Base-by-base conservation (phyloP, 2,797 vertebrate genomes). In the Malurus splendens region DNA sequence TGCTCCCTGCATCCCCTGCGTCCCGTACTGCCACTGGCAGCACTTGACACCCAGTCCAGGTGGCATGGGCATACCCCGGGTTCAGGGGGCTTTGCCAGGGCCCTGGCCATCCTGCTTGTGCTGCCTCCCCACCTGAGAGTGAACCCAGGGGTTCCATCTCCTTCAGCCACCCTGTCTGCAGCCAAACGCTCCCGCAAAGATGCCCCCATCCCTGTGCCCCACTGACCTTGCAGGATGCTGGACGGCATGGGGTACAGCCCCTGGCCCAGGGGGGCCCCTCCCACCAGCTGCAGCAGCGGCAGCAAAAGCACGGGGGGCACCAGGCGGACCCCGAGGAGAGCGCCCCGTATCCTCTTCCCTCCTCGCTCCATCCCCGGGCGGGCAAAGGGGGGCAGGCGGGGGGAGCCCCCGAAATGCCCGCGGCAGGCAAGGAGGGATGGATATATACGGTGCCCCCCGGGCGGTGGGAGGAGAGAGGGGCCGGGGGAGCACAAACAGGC, bases 241-340 rank as follows among this genome's bases (percentile, higher is more conserved):
- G 97, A 97, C 13, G 98, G 98, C 97, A 99, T 98, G 94, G 96
- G 97, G 97, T 98, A 98, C 76, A 98, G 97, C 90, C 98, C 98
- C 95, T 97, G 98, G 82, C 94, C 95, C 52, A 97, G 30, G 10
- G 98, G 97, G 38, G 96, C 97, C 9, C 96, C 97, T 79, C 88
- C 72, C 23, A 93, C 87, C 79, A 91, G 86, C 57, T 93, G 95
- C 90, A 94, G 78, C 57, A 93, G 82, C 24, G 72, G 76, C 81
- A 95, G 62, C 55, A 94, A 65, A 45, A 93, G 85, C 92, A 95
- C 15, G 0, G 30, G 22, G 42, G 44, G 57, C 27, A 84, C 54
- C 56, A 72, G 67, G 72, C 6, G 1, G 80, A 71, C 39, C 92
- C 92, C 57, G 62, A 67, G 62, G 47, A 86, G 55, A 74, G 30